phyloP scores from a whole-genome alignment of 2,113 vertebrate genomes.

The Pituophis catenifer region DNA sequence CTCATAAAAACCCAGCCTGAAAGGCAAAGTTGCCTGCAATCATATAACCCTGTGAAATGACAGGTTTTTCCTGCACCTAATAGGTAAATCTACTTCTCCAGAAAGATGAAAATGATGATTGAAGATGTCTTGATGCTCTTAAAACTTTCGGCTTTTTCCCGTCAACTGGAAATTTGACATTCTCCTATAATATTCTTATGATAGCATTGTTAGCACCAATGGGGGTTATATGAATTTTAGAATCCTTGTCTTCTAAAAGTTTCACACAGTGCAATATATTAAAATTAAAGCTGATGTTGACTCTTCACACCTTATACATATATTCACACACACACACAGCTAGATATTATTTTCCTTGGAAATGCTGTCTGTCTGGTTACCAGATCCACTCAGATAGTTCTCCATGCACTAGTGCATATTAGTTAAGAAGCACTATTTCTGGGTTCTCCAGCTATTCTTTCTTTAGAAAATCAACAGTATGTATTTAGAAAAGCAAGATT shows the following conservation, averaged over 20 bases:
- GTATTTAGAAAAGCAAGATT: constrained; percentile 52
- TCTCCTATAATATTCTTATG: constrained; percentile 57
- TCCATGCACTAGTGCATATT: constrained; percentile 69
- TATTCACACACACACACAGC: constrained; percentile 69
- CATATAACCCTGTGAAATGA: constrained; percentile 50
- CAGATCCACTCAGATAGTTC: constrained; percentile 72
- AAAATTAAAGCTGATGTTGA: constrained; percentile 75
- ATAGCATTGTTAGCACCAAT: constrained; percentile 49
- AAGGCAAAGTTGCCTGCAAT: constrained; percentile 60
- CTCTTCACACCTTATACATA: constrained; percentile 64
- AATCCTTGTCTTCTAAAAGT: constrained; percentile 66
- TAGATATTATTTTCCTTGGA: constrained; percentile 74
- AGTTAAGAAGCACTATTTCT: constrained; percentile 70
- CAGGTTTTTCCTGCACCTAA: constrained; percentile 61
- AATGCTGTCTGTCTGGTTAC: constrained; percentile 70
- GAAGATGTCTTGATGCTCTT: constrained; percentile 51
- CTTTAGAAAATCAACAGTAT: constrained; percentile 56
- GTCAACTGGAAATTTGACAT: constrained; percentile 66
- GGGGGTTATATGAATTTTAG: constrained; percentile 55
- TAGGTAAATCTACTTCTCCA: constrained; percentile 68
- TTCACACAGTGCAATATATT: constrained; percentile 69
- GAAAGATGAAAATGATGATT: constrained; percentile 66
- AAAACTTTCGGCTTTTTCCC: constrained; percentile 38
- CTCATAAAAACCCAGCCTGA: constrained; percentile 66
- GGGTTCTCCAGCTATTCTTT: constrained; percentile 44